phyloP scores from a whole-genome alignment of 2,888 invertebrate species.

The Phymatocera aterrima region DNA sequence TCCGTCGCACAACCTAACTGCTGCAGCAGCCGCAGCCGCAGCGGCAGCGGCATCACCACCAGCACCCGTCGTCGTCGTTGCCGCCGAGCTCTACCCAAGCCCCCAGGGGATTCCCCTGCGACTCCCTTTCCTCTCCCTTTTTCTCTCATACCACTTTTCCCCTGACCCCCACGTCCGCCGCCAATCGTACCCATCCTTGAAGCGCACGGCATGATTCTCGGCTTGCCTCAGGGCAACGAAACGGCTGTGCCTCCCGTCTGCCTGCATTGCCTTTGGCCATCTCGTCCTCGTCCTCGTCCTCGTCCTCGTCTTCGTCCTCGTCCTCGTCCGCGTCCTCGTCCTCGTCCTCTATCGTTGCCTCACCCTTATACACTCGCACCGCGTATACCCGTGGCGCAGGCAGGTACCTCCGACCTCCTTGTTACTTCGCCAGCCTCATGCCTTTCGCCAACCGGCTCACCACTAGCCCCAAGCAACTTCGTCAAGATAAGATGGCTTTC shows the following conservation, averaged over 20 bases:
- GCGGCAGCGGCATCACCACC: too few relatives aligned
- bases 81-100: conserved; percentile 54
- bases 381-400: conserved; percentile 48
- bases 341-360: conserved; percentile 43
- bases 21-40: conserved; percentile 54
- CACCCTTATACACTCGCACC: conserved; percentile 49
- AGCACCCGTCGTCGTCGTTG: conserved; percentile 47
- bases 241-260: conserved; percentile 66
- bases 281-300: conserved; percentile 52
- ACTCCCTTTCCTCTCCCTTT: conserved; percentile 2
- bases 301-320: conserved; percentile 55
- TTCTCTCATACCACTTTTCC: conserved; percentile 50
- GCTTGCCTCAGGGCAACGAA: conserved; percentile 63
- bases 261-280: conserved; percentile 66
- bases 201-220: conserved; percentile 64
- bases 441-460: conserved; percentile 50
- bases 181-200: conserved; percentile 56
- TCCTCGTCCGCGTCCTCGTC: conserved; percentile 22
- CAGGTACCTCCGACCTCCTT: conserved; percentile 53
- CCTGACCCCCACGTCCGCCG: conserved; percentile 45
- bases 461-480: conserved; percentile 53
- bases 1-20: conserved; percentile 61
- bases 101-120: conserved; percentile 53
- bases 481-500: conserved; percentile 53
- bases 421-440: conserved; percentile 57